These are phyloP conservation scores for Acipenser transmontanus DNA, from an alignment of 2,797 vertebrate species.

Conservation along the genomic window DNA sequence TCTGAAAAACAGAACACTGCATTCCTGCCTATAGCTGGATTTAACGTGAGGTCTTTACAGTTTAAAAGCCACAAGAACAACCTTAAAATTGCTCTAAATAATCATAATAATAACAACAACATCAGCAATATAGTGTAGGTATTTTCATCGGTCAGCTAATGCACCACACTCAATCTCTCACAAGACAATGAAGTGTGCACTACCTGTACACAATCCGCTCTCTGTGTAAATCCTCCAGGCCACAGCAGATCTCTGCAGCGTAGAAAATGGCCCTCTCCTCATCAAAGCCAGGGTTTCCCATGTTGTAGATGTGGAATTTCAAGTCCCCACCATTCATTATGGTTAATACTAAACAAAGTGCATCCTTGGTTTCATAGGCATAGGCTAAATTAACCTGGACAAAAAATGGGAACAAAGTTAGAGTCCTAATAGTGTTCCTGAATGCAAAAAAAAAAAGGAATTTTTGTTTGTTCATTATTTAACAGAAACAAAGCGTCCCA, in stretches of 20 bases:
- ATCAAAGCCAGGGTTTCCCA: slow-evolving; percentile 85
- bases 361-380: slow-evolving; percentile 82
- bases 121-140: too few species aligned
- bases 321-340: slow-evolving; percentile 90
- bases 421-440: not conserved
- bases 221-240: slow-evolving; percentile 80
- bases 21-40: too few species aligned
- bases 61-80: too few species aligned
- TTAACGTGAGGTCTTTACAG: too few species aligned
- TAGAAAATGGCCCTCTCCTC: slow-evolving; percentile 87
- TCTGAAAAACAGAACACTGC: too few species aligned
- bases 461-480: too few species aligned
- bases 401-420: not conserved
- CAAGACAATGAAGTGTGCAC: slow-evolving; percentile 5
- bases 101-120: too few species aligned
- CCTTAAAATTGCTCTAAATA: too few species aligned
- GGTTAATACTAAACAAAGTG: slow-evolving; percentile 85
- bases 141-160: too few species aligned
- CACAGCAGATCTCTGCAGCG: slow-evolving; percentile 87
- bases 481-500: too few species aligned
- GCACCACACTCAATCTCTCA: too few species aligned
- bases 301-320: slow-evolving; percentile 90
- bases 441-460: too few species aligned
- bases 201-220: slow-evolving; percentile 90
- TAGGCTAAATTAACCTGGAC: slow-evolving; percentile 83